A percentile compares a stretch with the other conserved stretches of the same genome.
These are phyloP conservation scores for Ammodytes marinus DNA, from an alignment of 2,113 vertebrate species.

Conservation along the genomic window DNA sequence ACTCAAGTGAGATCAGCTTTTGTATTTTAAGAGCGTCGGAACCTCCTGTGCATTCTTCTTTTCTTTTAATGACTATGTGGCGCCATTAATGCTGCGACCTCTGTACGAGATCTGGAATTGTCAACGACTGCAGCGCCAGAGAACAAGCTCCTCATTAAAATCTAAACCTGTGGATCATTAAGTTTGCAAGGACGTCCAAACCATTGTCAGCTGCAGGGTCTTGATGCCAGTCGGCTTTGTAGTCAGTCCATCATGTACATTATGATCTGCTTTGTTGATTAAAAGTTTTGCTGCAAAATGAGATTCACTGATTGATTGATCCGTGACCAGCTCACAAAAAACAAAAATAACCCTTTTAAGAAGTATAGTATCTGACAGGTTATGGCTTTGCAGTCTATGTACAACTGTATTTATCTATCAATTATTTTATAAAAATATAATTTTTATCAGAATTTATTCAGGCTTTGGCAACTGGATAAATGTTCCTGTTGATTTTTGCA, in stretches of 20 bases:
- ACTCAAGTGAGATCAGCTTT: constrained; percentile 54
- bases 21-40: constrained; percentile 53
- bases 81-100: constrained; percentile 66
- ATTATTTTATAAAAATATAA: too few species aligned
- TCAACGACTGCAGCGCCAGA: constrained; percentile 58
- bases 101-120: constrained; percentile 56
- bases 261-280: constrained; percentile 12
- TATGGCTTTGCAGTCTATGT: too few species aligned
- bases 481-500: constrained; percentile 20
- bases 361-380: background rate
- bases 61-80: constrained; percentile 70
- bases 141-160: constrained; percentile 80
- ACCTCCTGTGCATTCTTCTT: constrained; percentile 58
- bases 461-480: background rate
- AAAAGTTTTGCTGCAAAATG: background rate
- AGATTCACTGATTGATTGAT: background rate
- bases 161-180: constrained; percentile 72
- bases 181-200: constrained; percentile 66
- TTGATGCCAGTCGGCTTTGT: constrained; percentile 23
- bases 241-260: background rate
- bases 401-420: too few species aligned
- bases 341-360: background rate
- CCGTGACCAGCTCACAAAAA: background rate
- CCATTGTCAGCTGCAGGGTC: constrained; percentile 44
- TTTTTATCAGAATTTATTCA: background rate